These are phyloP conservation scores for Eolophus roseicapilla DNA, from an alignment of 2,113 vertebrate species.

Conservation along the genomic window DNA sequence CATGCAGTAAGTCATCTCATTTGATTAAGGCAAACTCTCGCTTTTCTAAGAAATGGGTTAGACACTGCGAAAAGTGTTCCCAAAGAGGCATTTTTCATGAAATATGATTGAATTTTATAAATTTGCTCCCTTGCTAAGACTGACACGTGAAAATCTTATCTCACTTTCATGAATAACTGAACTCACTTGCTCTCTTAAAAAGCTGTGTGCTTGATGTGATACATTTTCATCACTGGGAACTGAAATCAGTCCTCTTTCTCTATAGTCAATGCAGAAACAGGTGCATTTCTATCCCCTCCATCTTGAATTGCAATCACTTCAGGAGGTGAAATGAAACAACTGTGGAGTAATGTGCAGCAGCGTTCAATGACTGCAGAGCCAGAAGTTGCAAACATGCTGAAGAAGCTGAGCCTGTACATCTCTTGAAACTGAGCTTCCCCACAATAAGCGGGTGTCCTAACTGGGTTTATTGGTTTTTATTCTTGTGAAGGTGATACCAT, in stretches of 20 bases:
- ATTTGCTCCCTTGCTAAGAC: background rate
- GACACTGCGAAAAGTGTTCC: background rate
- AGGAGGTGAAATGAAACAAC: background rate
- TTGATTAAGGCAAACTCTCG: background rate
- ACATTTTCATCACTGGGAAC: background rate
- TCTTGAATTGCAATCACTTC: background rate
- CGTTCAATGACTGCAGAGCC: background rate
- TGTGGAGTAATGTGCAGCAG: fast-evolving
- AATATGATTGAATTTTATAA: background rate
- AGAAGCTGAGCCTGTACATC: background rate
- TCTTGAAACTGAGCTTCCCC: background rate
- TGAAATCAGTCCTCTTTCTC: background rate
- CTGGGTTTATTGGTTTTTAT: background rate
- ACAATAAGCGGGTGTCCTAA: background rate
- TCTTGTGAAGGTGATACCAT: background rate
- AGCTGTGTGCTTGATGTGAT: fast-evolving
- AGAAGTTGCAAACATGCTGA: background rate
- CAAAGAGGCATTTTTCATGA: background rate
- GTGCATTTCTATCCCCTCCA: background rate
- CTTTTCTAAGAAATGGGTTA: background rate
- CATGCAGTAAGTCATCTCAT: background rate
- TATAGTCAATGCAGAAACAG: background rate
- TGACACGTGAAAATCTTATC: background rate
- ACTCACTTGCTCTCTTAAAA: background rate
- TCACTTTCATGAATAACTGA: background rate